phyloP scores from a whole-genome alignment of 2,113 vertebrate species.

The Balaeniceps rex region DNA sequence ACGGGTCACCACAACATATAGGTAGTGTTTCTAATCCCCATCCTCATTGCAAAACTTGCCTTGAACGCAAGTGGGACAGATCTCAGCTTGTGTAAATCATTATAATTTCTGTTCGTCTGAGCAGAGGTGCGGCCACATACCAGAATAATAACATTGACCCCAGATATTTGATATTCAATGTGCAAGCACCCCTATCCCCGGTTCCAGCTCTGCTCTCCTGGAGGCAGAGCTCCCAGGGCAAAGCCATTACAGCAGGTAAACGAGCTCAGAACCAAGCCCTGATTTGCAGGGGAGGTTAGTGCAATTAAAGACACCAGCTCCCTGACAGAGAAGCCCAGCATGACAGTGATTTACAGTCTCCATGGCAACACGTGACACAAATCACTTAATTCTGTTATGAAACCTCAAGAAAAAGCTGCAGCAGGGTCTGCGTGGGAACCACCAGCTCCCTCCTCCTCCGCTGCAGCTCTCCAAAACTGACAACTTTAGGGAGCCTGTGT shows the following conservation, averaged over 20 bases:
- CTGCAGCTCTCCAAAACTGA: neutral
- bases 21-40: neutral
- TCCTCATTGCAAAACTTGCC: neutral
- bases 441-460: neutral
- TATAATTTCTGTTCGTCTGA: neutral
- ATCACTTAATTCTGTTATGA: conserved; percentile 67
- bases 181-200: accelerated
- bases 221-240: neutral
- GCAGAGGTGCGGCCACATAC: neutral
- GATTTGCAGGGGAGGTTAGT: neutral
- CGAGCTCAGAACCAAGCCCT: neutral
- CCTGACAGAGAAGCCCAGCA: conserved; percentile 18
- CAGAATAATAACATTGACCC: neutral
- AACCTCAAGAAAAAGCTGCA: conserved; percentile 35
- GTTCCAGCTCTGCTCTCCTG: neutral
- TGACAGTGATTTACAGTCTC: conserved; percentile 58
- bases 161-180: accelerated
- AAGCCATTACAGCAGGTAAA: neutral
- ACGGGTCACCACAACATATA: neutral
- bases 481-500: neutral
- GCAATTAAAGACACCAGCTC: neutral
- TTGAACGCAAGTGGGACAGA: neutral
- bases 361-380: conserved; percentile 59
- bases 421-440: neutral
- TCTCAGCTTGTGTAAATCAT: neutral